Evolutionary conservation across 2,113 vertebrate genomes (phyloP).

Genomic region (Phasianus colchicus): DNA sequence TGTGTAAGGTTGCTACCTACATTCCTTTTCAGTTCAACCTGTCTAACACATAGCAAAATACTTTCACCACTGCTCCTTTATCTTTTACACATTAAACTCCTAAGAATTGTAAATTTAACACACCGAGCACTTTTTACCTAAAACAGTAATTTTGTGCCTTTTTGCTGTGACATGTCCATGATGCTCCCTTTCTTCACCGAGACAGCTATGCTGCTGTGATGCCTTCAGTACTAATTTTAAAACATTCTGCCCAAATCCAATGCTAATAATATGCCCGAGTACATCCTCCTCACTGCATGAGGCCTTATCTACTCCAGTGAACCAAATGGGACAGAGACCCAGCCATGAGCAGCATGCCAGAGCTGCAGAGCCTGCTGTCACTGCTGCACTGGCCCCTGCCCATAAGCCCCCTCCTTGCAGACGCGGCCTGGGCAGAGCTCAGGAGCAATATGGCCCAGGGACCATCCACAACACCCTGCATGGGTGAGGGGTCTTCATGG

Average conservation of each 20-base stretch:
- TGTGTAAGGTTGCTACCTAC: not conserved
- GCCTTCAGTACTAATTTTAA: not conserved
- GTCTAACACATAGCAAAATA: not conserved
- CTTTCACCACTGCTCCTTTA: not conserved
- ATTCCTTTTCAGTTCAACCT: not conserved
- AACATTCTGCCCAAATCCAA: not conserved
- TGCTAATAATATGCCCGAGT: not conserved
- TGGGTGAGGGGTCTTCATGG: accelerated
- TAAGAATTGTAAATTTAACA: not conserved
- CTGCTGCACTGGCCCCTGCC: not conserved
- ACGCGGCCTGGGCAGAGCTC: not conserved
- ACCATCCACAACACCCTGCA: not conserved
- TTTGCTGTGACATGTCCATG: not conserved
- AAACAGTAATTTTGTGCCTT: not conserved
- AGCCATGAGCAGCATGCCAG: not conserved
- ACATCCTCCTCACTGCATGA: not conserved
- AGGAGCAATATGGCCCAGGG: not conserved
- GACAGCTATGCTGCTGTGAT: not conserved
- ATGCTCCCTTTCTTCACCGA: not conserved
- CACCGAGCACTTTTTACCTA: not conserved
- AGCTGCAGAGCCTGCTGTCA: not conserved
- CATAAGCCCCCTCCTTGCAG: accelerated
- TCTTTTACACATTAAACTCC: not conserved
- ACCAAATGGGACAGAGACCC: not conserved
- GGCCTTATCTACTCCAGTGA: not conserved